phyloP scores from a whole-genome alignment of 2,888 invertebrate genomes.

The Callyntrura sp. region DNA sequence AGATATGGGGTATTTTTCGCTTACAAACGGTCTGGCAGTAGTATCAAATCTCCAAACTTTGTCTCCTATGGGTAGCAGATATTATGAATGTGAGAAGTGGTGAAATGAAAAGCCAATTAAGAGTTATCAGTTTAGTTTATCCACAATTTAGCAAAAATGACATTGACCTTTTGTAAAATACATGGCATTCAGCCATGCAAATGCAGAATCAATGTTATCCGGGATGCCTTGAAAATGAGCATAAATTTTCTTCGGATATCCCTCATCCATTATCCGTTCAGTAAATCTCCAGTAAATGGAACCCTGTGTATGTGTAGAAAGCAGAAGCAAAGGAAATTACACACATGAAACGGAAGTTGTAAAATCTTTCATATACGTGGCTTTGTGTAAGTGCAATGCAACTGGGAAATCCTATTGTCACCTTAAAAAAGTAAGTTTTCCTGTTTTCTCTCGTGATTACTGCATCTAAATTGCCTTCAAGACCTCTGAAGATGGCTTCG shows the following conservation, averaged over 20 bases:
- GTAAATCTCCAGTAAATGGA: conserved; percentile 81
- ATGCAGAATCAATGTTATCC: conserved; percentile 81
- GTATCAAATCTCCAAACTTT: conserved; percentile 78
- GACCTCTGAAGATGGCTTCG: conserved; percentile 72
- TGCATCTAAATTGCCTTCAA: conserved; percentile 79
- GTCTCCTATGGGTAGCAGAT: conserved; percentile 67
- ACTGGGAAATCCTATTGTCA: no score
- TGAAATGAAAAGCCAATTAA: no score
- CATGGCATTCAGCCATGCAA: conserved; percentile 77
- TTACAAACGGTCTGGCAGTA: conserved; percentile 60
- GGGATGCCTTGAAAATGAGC: conserved; percentile 81
- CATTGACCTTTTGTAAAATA: conserved; percentile 81
- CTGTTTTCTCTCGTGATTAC: conserved; percentile 79
- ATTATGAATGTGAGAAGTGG: no score
- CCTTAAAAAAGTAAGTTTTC: conserved; percentile 82
- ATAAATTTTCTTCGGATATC: conserved; percentile 79
- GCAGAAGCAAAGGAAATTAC: no score
- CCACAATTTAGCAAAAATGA: background rate
- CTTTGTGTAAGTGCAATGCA: no score
- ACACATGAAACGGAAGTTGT: no score
- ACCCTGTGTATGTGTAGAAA: no score
- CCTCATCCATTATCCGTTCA: conserved; percentile 74
- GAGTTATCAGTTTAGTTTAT: no score
- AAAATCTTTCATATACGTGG: no score
- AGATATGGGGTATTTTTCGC: conserved; percentile 64